phyloP scores from a whole-genome alignment of 2,888 invertebrate genomes.

The Chloroclysta siterata region DNA sequence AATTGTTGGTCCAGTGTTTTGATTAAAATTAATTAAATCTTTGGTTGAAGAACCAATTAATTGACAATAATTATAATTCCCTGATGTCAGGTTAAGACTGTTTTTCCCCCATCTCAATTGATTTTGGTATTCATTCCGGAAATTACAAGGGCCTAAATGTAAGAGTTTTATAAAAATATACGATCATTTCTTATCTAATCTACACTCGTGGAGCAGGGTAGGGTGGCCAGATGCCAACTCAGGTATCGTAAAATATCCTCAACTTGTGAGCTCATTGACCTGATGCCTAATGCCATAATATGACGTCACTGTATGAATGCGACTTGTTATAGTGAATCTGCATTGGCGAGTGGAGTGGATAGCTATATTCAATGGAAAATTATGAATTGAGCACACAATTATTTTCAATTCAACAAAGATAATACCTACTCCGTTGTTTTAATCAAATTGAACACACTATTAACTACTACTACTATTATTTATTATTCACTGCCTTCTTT shows the following conservation, averaged over 20 bases:
- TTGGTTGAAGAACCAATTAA: neutral
- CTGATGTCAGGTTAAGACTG: neutral
- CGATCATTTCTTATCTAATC: conserved; percentile 24
- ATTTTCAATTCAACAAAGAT: neutral
- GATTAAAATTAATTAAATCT: neutral
- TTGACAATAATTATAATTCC: neutral
- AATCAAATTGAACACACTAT: neutral
- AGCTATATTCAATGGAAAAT: neutral
- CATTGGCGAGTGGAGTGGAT: neutral
- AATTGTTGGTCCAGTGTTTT: neutral
- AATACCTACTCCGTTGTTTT: neutral
- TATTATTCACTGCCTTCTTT: neutral
- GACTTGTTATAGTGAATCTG: neutral
- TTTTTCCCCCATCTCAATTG: neutral
- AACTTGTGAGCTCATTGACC: conserved; percentile 23
- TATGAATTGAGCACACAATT: neutral
- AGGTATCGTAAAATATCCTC: conserved; percentile 24
- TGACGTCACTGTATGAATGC: conserved; percentile 12
- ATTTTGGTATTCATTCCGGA: neutral
- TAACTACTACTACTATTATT: no score
- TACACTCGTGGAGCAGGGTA: conserved; percentile 15
- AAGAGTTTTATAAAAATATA: conserved; percentile 11
- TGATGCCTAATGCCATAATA: conserved; percentile 7
- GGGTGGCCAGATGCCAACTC: conserved; percentile 29
- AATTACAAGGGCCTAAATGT: neutral